A percentile compares a stretch with the other conserved stretches of the same genome.
Conservation (phyloP, 1,140 invertebrate species). For the Lasaia peninsularis region DNA sequence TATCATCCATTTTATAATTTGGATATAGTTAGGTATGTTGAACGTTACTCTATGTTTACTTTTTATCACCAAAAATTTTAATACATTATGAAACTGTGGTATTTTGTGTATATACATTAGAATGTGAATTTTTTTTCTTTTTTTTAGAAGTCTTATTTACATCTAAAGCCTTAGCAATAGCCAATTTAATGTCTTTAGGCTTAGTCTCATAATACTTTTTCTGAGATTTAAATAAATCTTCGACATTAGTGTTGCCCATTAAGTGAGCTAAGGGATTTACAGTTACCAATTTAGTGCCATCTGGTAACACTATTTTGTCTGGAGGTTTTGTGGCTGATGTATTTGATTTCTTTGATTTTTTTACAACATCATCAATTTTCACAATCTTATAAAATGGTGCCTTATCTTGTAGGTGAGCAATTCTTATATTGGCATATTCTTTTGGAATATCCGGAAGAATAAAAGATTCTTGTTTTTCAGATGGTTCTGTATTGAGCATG, state of each 20-base stretch:
- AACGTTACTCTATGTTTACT: too few species aligned
- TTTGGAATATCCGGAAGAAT: conserved; percentile 38
- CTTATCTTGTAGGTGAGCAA: conserved; percentile 45
- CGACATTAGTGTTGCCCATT: conserved; percentile 36
- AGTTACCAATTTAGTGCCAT: conserved; percentile 49
- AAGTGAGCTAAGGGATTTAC: conserved; percentile 59
- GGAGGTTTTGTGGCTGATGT: conserved; percentile 2
- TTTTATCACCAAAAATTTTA: too few species aligned
- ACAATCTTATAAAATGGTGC: conserved; percentile 61
- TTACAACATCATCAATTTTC: conserved; percentile 39
- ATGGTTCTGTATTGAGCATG: conserved; percentile 34
- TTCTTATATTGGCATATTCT: conserved; percentile 35
- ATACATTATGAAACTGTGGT: too few species aligned
- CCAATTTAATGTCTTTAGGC: conserved; percentile 23
- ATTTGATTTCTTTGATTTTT: conserved; percentile 14
- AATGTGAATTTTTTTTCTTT: background rate
- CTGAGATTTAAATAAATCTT: conserved; percentile 28
- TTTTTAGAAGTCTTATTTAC: background rate
- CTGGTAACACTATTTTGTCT: conserved; percentile 35
- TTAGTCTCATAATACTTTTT: conserved; percentile 47
- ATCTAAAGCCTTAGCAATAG: conserved; percentile 24
- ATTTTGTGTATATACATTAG: too few species aligned
- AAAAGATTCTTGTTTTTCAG: conserved; percentile 31
- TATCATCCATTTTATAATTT: too few species aligned
- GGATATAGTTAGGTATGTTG: too few species aligned